Base-by-base conservation (phyloP, 1,140 invertebrate genomes). In the Frieseomelitta varia region DNA sequence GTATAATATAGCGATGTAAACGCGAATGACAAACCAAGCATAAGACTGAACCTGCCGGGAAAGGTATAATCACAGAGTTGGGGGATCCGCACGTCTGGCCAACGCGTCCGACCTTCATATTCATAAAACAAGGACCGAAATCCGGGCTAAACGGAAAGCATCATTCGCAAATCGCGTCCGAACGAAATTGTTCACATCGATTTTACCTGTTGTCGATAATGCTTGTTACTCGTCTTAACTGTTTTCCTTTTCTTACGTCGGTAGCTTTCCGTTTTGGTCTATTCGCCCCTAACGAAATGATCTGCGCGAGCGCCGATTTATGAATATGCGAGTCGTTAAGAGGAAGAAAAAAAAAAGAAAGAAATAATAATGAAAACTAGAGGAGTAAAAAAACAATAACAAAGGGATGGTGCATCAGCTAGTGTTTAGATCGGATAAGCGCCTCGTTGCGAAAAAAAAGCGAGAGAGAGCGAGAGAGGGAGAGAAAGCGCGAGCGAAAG, bases 1-100 rank as follows among this genome's bases (percentile, higher is more conserved):
- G 74, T 79, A 71, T 79, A 47, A 79, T 78, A 83, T 83, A 85
- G 86, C 81, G 77, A 85, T 81, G 83, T 81, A 90, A 90, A 92
- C 83, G 87, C 88, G 84, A 76, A 91, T 86, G 89, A 93, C 87
- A 89, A 92, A 92, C 84, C 86, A 92, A 93, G 85, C 85, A 93
- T 94, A 94, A 94, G 93, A 94, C 93, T 94, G 93, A 94, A 89
- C 91, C 92, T 93, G 90, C 91, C 90, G 91, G 72, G 65, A 81
- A 87, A 86, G 88, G 89, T 90, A 79, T 65, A 84, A 55, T 63
- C 84, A 21, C 34, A 85, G 39, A 47, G 80, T 89, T 88, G 73
- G 24, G 88, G 75, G 69, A 65, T 72, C 74, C 87, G 89, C 89
- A 90, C 83, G 86, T 58, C 30, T 79, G 15, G 69, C 77, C 85